These are phyloP conservation scores for Manis javanica DNA, from an alignment of 2,797 vertebrate genomes.

Conservation along the genomic window DNA sequence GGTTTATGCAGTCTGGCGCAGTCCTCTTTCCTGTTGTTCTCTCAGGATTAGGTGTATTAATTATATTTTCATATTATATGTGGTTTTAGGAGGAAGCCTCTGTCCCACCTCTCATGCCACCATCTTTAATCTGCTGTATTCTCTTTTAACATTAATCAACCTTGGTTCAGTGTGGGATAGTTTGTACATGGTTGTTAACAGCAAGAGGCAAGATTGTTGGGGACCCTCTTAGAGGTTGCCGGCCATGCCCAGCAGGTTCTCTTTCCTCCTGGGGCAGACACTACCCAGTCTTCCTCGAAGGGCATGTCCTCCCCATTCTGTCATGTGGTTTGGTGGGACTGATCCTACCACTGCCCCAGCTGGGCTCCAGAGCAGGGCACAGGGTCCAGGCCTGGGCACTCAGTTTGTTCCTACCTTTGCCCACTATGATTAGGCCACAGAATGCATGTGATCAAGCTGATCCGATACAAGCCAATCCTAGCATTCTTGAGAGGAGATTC, in stretches of 20 bases:
- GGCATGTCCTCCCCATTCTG: neutral
- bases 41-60: too few species aligned
- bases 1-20: too few species aligned
- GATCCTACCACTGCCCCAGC: accelerated
- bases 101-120: too few species aligned
- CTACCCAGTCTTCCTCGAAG: neutral
- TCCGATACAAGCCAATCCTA: neutral
- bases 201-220: neutral
- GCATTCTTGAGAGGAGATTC: neutral
- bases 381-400: neutral
- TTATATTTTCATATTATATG: too few species aligned
- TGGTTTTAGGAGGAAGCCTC: too few species aligned
- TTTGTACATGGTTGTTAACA: neutral
- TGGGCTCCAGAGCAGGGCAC: neutral
- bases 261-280: neutral
- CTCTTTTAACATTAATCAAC: neutral
- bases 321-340: neutral
- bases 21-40: too few species aligned
- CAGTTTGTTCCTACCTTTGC: neutral
- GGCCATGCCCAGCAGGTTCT: neutral
- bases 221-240: neutral
- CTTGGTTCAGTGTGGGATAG: neutral
- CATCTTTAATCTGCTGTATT: too few species aligned
- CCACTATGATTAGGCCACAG: neutral
- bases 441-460: neutral